Evolutionary conservation across 2,888 invertebrate genomes (phyloP), one percentile per base, ranked within the genome.

Genomic region (Sclerodermus sp.): DNA sequence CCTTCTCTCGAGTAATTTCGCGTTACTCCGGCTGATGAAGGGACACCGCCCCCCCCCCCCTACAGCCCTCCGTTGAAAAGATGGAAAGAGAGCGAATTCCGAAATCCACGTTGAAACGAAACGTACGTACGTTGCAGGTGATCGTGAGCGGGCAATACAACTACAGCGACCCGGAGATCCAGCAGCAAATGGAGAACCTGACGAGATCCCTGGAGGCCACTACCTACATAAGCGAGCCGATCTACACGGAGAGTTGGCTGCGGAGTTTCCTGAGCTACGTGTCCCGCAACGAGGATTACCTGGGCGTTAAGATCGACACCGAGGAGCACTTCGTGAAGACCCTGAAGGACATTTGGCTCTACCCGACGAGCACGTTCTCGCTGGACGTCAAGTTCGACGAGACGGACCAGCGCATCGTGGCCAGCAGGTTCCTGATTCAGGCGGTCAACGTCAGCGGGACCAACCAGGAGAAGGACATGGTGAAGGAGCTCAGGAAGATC

Each of bases 401-500:
- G 32, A 83, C 83, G 42, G 85, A 85, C 1, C 84, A 89, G 42
- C 84, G 84, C 69, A 93, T 96, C 18, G 70, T 89, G 2, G 93
- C 91, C 1, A 93, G 93, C 40, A 82, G 96, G 51, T 92, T 93
- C 71, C 81, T 95, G 41, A 88, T 96, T 43, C 93, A 94, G 77
- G 92, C 93, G 0, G 88, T 91, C 1, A 91, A 93, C 68, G 91
- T 96, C 40, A 90, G 89, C 47, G 91, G 93, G 45, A 93, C 93
- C 0, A 93, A 93, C 74, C 90, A 91, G 66, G 94, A 94, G 71
- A 92, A 93, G 69, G 91, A 91, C 72, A 93, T 95, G 93, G 93
- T 94, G 8, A 84, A 86, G 66, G 89, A 88, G 45, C 79, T 95
- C 12, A 82, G 94, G 58, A 77, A 85, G 56, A 87, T 94, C 13